phyloP scores from a whole-genome alignment of 2,888 invertebrate species.

The Sabatieria punctata region DNA sequence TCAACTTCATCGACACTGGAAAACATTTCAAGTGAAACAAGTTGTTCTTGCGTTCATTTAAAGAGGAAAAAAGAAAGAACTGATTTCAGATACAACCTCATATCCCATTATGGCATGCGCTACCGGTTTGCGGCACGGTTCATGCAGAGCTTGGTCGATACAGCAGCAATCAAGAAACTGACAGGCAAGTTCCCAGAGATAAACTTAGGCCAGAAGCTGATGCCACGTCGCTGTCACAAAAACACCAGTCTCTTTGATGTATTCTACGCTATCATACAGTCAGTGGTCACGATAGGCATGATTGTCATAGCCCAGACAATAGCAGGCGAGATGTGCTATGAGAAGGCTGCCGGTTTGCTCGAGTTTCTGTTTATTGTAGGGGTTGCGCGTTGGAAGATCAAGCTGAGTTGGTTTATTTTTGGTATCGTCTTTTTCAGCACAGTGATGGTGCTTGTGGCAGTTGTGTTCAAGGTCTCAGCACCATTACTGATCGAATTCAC shows the following conservation, averaged over 20 bases:
- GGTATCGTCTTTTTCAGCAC: background rate
- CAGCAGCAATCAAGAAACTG: too few species aligned
- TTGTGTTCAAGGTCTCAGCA: background rate
- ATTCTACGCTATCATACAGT: background rate
- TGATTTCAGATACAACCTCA: too few species aligned
- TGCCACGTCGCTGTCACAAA: slow-evolving; percentile 5
- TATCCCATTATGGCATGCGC: too few species aligned
- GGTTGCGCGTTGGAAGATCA: background rate
- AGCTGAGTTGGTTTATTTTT: slow-evolving; percentile 1
- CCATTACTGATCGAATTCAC: background rate
- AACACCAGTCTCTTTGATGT: background rate
- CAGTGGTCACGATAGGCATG: background rate
- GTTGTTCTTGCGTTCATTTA: too few species aligned
- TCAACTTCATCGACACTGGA: background rate
- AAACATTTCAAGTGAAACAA: background rate
- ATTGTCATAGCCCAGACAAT: background rate
- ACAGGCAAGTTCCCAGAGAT: background rate
- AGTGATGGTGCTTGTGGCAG: background rate
- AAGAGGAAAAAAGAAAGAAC: too few species aligned
- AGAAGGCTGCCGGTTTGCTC: slow-evolving; percentile 3
- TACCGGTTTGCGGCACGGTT: too few species aligned
- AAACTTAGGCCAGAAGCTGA: background rate
- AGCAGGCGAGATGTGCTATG: slow-evolving; percentile 5
- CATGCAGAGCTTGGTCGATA: too few species aligned
- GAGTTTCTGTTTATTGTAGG: background rate